A percentile compares a stretch with the other conserved stretches of the same genome.
Evolutionary conservation across 2,888 invertebrate species (phyloP).

Genomic region (Brachycybe producta): DNA sequence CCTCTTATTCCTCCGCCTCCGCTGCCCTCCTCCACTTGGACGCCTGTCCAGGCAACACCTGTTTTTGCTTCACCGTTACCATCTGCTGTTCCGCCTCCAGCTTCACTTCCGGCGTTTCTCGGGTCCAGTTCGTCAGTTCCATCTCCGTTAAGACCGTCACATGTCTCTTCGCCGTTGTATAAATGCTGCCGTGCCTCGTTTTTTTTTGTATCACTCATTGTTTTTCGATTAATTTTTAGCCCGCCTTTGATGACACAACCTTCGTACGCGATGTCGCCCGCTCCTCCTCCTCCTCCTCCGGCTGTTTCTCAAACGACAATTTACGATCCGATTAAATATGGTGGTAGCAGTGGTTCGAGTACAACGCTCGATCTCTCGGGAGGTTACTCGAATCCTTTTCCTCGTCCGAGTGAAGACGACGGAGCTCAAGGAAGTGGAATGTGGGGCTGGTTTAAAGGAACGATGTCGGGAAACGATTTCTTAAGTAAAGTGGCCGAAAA

Average conservation of each 20-base stretch:
- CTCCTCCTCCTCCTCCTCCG: background rate
- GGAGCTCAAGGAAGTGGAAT: constrained; percentile 26
- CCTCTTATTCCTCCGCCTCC: background rate
- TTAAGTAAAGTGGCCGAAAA: constrained; percentile 20
- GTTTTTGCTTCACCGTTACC: background rate
- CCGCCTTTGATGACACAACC: too few relatives aligned
- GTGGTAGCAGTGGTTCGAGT: background rate
- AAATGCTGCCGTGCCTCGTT: too few relatives aligned
- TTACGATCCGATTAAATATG: background rate
- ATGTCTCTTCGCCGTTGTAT: background rate
- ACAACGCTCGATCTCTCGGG: constrained; percentile 5
- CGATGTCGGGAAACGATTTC: constrained; percentile 40
- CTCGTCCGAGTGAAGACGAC: background rate
- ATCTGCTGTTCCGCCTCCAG: background rate
- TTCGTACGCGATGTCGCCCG: background rate
- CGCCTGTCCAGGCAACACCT: background rate
- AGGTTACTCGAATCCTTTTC: background rate
- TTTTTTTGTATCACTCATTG: background rate
- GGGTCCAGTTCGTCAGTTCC: background rate
- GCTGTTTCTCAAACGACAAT: background rate
- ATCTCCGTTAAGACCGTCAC: background rate
- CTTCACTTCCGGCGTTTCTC: background rate
- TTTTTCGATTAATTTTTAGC: too few relatives aligned
- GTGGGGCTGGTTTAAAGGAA: constrained; percentile 55
- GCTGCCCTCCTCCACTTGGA: background rate